These are phyloP conservation scores for Gryllus longicercus DNA, from an alignment of 2,888 invertebrate genomes.

Conservation along the genomic window DNA sequence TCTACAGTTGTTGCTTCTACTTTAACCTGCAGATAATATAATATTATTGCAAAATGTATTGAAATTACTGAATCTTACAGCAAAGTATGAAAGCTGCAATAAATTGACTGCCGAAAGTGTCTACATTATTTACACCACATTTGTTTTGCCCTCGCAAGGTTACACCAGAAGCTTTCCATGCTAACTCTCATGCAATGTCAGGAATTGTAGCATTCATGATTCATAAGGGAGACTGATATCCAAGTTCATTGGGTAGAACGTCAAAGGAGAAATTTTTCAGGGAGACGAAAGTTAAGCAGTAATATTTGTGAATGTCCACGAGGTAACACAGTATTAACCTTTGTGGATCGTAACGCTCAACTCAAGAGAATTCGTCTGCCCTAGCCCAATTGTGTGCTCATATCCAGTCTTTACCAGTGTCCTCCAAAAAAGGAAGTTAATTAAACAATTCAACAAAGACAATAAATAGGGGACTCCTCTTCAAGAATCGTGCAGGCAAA, in stretches of 20 bases:
- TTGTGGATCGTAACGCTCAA: slow-evolving; percentile 78
- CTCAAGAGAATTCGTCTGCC: slow-evolving; percentile 72
- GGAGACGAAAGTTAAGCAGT: slow-evolving; percentile 27
- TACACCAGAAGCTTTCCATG: slow-evolving; percentile 76
- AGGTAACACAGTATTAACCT: slow-evolving; percentile 85
- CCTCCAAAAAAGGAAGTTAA: slow-evolving; percentile 74
- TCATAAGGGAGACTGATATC: slow-evolving; percentile 68
- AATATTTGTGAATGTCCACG: slow-evolving; percentile 56
- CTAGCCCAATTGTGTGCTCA: slow-evolving; percentile 88
- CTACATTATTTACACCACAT: slow-evolving; percentile 89
- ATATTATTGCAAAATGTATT: slow-evolving; percentile 73
- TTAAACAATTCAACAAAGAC: slow-evolving; percentile 85
- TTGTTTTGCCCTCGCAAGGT: slow-evolving; percentile 83
- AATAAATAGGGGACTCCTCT: slow-evolving; percentile 70
- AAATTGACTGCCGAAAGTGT: slow-evolving; percentile 87
- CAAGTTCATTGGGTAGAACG: slow-evolving; percentile 65
- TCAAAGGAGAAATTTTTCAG: slow-evolving; percentile 27
- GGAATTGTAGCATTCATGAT: slow-evolving; percentile 87
- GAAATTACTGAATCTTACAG: slow-evolving; percentile 69
- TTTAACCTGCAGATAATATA: slow-evolving; percentile 76
- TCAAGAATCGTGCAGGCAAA: slow-evolving; percentile 60
- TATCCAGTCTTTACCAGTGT: slow-evolving; percentile 78
- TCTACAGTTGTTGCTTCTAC: slow-evolving; percentile 72
- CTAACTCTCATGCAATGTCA: slow-evolving; percentile 73
- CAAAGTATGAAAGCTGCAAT: slow-evolving; percentile 68